phyloP scores from a whole-genome alignment of 2,113 vertebrate genomes.

The Pygoscelis adeliae region DNA sequence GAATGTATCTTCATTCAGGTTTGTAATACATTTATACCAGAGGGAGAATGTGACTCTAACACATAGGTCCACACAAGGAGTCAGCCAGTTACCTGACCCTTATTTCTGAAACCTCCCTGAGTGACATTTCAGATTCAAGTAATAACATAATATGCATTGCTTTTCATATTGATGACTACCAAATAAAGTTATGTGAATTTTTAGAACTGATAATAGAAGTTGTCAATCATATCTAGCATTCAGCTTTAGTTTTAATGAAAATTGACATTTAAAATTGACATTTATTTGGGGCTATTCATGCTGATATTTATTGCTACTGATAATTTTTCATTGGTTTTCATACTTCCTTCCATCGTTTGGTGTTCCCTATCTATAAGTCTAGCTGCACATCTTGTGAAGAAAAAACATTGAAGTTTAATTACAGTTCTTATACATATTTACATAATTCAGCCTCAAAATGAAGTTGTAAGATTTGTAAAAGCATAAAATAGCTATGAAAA shows the following conservation, averaged over 20 bases:
- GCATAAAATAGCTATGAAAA: neutral
- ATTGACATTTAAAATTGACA: neutral
- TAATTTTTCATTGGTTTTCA: neutral
- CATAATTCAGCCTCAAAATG: neutral
- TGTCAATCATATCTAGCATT: neutral
- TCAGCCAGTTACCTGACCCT: neutral
- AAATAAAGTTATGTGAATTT: neutral
- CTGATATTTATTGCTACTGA: neutral
- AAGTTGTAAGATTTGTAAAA: neutral
- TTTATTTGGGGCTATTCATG: neutral
- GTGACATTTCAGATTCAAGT: neutral
- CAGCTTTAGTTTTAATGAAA: slow-evolving; percentile 9
- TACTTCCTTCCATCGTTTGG: neutral
- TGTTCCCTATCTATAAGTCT: neutral
- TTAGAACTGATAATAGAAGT: neutral
- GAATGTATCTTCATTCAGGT: neutral
- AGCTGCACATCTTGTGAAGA: neutral
- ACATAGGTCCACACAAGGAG: neutral
- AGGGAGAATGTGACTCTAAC: neutral
- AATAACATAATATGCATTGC: neutral
- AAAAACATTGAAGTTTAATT: neutral
- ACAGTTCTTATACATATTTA: neutral
- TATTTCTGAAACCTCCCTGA: neutral
- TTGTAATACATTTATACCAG: neutral
- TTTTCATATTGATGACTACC: neutral